phyloP scores from a whole-genome alignment of 2,888 invertebrate genomes.

The Halocaridina rubra region DNA sequence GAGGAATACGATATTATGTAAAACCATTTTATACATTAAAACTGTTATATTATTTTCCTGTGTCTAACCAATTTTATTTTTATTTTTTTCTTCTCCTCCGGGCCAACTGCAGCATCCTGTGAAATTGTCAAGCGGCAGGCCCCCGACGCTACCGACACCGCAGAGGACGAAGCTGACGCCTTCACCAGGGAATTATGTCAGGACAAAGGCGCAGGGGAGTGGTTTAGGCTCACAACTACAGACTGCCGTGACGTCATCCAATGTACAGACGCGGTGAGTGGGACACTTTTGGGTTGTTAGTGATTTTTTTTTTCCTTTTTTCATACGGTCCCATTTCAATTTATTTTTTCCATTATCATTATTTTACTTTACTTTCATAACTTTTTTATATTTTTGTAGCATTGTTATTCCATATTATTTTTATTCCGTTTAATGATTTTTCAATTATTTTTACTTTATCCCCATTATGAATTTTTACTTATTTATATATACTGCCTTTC shows the following conservation, averaged over 20 bases:
- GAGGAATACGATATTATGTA: too few species aligned
- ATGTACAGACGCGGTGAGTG: slow-evolving; percentile 86
- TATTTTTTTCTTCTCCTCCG: slow-evolving; percentile 71
- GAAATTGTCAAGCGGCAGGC: slow-evolving; percentile 54
- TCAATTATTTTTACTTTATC: too few species aligned
- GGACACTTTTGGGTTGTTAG: too few species aligned
- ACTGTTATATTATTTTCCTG: not conserved
- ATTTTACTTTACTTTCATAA: not conserved
- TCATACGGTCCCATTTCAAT: not conserved
- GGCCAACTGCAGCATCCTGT: slow-evolving; percentile 71
- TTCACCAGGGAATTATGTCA: slow-evolving; percentile 91
- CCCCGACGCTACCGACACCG: not conserved
- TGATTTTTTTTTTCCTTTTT: not conserved
- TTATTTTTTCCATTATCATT: not conserved
- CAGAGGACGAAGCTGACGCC: slow-evolving; percentile 79
- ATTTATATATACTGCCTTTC: too few species aligned
- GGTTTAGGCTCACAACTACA: slow-evolving; percentile 92
- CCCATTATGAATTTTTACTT: too few species aligned
- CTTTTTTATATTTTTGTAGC: not conserved
- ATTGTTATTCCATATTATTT: too few species aligned
- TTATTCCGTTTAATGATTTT: too few species aligned
- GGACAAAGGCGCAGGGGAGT: slow-evolving; percentile 94
- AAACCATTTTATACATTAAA: too few species aligned
- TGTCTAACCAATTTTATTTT: not conserved
- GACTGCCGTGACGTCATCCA: slow-evolving; percentile 95